Evolutionary conservation across 2,888 invertebrate genomes (phyloP).

Genomic region (Thecocarcelia acutangulata): DNA sequence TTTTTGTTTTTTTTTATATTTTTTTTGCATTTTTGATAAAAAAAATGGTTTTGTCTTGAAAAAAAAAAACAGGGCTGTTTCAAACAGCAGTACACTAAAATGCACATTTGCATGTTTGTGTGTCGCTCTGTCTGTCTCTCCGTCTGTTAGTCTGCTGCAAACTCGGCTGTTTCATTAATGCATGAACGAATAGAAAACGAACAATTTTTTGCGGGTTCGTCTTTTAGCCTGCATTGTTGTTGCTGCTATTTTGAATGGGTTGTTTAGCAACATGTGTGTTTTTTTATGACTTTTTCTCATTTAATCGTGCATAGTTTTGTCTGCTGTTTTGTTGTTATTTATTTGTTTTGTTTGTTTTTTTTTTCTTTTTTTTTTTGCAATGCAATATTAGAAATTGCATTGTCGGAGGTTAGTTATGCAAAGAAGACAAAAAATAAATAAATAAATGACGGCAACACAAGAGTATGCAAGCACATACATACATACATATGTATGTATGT

Average conservation of each 20-base stretch:
- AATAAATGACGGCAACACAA: constrained; percentile 36
- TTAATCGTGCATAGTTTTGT: constrained; percentile 45
- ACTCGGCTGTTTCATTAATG: constrained; percentile 15
- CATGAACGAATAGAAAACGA: constrained; percentile 31
- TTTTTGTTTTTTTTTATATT: no score
- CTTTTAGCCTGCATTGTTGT: constrained; percentile 19
- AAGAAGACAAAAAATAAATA: not conserved
- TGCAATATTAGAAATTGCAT: constrained; percentile 71
- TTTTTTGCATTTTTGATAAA: constrained; percentile 23
- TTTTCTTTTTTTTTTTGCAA: constrained; percentile 29
- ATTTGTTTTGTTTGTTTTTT: not conserved
- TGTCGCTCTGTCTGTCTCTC: constrained; percentile 37
- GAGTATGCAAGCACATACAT: not conserved
- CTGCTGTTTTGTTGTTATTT: not conserved
- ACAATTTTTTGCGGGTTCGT: constrained; percentile 15
- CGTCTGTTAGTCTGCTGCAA: constrained; percentile 30
- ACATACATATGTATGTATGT: not conserved
- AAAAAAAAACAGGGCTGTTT: constrained; percentile 31
- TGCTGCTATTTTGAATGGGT: constrained; percentile 34
- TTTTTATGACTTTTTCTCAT: constrained; percentile 24
- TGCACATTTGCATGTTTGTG: not conserved
- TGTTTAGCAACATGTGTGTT: constrained; percentile 64
- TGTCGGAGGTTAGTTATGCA: constrained; percentile 77
- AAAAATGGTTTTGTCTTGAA: constrained; percentile 32
- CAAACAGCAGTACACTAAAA: constrained; percentile 6